phyloP scores from a whole-genome alignment of 2,113 vertebrate genomes.

The Falco punctatus region DNA sequence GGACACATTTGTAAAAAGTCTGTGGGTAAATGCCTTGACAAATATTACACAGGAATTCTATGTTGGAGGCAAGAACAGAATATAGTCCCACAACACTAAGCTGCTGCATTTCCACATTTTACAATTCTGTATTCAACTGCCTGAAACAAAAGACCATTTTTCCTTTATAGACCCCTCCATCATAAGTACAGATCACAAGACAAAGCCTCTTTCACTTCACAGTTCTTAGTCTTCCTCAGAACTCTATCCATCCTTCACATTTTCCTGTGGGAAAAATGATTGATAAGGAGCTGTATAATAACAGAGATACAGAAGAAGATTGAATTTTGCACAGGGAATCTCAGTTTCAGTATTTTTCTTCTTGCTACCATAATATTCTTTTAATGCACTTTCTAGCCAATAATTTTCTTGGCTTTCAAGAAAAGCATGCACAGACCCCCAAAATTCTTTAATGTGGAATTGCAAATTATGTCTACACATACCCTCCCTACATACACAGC shows the following conservation, averaged over 20 bases:
- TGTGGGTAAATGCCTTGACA: conserved; percentile 4
- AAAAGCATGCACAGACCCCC: background rate
- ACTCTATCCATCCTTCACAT: conserved; percentile 50
- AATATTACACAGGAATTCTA: conserved; percentile 10
- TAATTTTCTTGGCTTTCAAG: background rate
- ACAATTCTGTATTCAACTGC: conserved; percentile 55
- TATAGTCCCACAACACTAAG: conserved; percentile 10
- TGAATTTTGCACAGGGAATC: background rate
- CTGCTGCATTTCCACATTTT: conserved; percentile 22
- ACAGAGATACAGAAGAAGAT: background rate
- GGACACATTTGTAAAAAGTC: background rate
- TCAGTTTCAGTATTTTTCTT: background rate
- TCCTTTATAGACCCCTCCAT: conserved; percentile 41
- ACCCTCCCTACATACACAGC: background rate
- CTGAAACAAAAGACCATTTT: conserved; percentile 65
- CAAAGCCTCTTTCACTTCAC: conserved; percentile 55
- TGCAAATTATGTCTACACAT: background rate
- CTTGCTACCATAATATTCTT: background rate
- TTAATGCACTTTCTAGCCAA: background rate
- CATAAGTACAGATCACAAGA: conserved; percentile 42
- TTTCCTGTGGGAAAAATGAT: conserved; percentile 68
- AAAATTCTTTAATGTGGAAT: background rate
- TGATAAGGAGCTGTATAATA: conserved; percentile 15
- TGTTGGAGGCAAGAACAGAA: conserved; percentile 26
- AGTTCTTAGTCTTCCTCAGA: conserved; percentile 48